Evolutionary conservation across 2,888 invertebrate species (phyloP), one percentile per base, ranked within the genome.

Genomic region (Griposia aprilina): DNA sequence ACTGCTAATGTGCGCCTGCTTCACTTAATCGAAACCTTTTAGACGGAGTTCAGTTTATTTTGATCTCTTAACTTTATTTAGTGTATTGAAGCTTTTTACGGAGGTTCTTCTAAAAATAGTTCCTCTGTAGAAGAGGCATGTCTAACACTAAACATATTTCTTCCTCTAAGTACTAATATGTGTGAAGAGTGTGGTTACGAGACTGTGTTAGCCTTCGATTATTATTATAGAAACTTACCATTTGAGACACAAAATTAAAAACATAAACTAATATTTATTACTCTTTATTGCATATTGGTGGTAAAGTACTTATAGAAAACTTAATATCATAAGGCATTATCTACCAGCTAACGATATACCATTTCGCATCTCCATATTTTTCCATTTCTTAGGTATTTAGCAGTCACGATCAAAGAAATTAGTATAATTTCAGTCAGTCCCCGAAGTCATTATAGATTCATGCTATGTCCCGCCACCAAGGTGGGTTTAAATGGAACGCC

Each of bases 381-480:
- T 78, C 48, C 45, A 41, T 62, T 55, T 65, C 66, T 78, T 65
- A 66, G 69, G 68, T 79, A 76, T 79, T 80, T 63, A 57, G 41
- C 60, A 76, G 74, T 59, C 67, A 62, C 76, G 74, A 80, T 82
- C 57, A 78, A 82, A 81, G 80, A 81, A 85, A 89, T 88, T 88
- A 83, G 79, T 80, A 82, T 88, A 87, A 87, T 84, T 85, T 78
- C 68, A 74, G 71, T 36, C 69, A 69, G 78, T 80, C 83, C 81
- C 80, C 72, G 7, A 74, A 57, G 67, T 78, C 88, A 88, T 89
- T 89, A 89, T 78, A 82, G 76, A 90, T 90, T 88, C 89, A 89
- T 79, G 83, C 76, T 62, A 77, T 76, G 78, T 78, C 81, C 80
- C 79, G 60, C n/a, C 62, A n/a, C 62, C 48, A 67, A 80, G 68